phyloP scores from a whole-genome alignment of 2,888 invertebrate genomes.

The Sphaerophoria rueppellii region DNA sequence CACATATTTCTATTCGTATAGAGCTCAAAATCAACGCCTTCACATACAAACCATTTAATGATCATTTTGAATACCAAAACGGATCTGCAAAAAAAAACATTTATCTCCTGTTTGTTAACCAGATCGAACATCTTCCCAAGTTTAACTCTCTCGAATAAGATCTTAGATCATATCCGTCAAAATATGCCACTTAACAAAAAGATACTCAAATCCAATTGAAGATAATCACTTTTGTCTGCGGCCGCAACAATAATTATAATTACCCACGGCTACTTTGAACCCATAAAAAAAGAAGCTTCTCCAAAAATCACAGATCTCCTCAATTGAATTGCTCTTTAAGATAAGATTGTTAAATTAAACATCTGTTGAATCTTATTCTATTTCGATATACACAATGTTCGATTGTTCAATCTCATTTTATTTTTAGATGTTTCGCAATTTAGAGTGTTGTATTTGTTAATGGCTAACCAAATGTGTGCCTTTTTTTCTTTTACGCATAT shows the following conservation, averaged over 20 bases:
- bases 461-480: slow-evolving; percentile 61
- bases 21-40: too few species aligned
- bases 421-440: slow-evolving; percentile 70
- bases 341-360: slow-evolving; percentile 49
- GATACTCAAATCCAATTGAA: slow-evolving; percentile 40
- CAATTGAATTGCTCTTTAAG: slow-evolving; percentile 48
- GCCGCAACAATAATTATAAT: slow-evolving; percentile 44
- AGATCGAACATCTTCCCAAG: slow-evolving; percentile 12
- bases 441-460: slow-evolving; percentile 45
- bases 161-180: slow-evolving; percentile 60
- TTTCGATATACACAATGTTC: not conserved
- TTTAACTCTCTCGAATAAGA: slow-evolving; percentile 1
- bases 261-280: slow-evolving; percentile 36
- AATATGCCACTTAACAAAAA: slow-evolving; percentile 42
- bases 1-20: too few species aligned
- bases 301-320: slow-evolving; percentile 26
- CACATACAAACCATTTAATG: too few species aligned
- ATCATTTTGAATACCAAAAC: too few species aligned
- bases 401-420: slow-evolving; percentile 62
- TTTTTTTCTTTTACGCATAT: too few species aligned
- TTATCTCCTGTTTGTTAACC: too few species aligned
- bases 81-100: too few species aligned
- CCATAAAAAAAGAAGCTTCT: slow-evolving; percentile 23
- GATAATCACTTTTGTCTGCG: slow-evolving; percentile 51
- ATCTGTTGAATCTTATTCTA: slow-evolving; percentile 47